A percentile compares a stretch with the other conserved stretches of the same genome.
phyloP scores from a whole-genome alignment of 2,888 invertebrate species.

The Lepetodrilus schrolli region DNA sequence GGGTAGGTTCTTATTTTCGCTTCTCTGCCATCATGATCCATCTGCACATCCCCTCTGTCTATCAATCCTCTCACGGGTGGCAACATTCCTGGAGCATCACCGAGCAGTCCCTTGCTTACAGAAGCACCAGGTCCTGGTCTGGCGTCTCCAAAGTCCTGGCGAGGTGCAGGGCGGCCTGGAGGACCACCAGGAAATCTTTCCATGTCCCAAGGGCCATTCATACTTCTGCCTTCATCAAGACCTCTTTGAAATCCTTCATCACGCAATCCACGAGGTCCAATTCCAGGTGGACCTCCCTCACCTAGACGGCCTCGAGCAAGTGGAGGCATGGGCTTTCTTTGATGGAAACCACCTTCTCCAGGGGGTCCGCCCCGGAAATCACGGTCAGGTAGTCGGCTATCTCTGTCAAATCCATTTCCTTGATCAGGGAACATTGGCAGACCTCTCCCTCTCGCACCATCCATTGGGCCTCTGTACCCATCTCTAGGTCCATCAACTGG shows the following conservation, averaged over 20 bases:
- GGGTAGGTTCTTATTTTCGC: not conserved
- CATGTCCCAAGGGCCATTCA: conserved; percentile 15
- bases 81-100: conserved; percentile 36
- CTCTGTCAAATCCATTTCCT: conserved; percentile 26
- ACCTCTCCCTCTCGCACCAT: conserved; percentile 32
- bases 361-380: conserved; percentile 31
- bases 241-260: conserved; percentile 8
- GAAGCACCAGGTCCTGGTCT: conserved; percentile 12
- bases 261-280: not conserved
- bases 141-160: conserved; percentile 28
- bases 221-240: not conserved
- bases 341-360: conserved; percentile 13
- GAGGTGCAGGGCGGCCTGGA: conserved; percentile 16
- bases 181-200: conserved; percentile 22
- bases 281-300: not conserved
- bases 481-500: conserved; percentile 21
- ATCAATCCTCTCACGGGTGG: not conserved
- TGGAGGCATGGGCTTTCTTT: conserved; percentile 16
- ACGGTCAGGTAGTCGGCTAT: not conserved
- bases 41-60: conserved; percentile 27
- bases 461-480: conserved; percentile 26
- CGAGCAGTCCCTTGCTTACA: conserved; percentile 32
- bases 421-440: conserved; percentile 20
- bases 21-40: conserved; percentile 14
- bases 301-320: conserved; percentile 4